These are phyloP conservation scores for Fistularia commersonii DNA, from an alignment of 2,797 vertebrate species.

Conservation along the genomic window DNA sequence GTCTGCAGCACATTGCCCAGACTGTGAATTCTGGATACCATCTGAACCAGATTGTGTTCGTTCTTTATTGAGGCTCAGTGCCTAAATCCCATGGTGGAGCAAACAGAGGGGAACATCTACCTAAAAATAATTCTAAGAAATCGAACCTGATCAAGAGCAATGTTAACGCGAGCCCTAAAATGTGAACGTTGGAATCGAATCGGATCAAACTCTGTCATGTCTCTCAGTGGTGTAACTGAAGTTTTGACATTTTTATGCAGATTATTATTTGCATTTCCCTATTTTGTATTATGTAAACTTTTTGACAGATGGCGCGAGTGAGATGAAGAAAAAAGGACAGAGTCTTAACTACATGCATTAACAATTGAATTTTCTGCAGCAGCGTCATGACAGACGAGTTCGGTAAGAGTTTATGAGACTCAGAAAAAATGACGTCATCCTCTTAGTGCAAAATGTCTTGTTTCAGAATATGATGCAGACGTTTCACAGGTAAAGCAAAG, in stretches of 20 bases:
- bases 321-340: neutral
- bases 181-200: too few relatives aligned
- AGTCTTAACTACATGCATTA: neutral
- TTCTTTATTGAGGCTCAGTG: constrained; percentile 43
- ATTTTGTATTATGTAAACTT: too few relatives aligned
- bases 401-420: constrained; percentile 22
- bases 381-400: constrained; percentile 38
- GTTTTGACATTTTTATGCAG: neutral
- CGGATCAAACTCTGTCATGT: neutral
- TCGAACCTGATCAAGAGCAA: neutral
- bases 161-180: neutral
- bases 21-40: constrained; percentile 62
- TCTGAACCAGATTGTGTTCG: constrained; percentile 63
- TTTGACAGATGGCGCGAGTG: too few relatives aligned
- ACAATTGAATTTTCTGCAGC: neutral
- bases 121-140: constrained; percentile 27
- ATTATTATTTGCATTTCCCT: too few relatives aligned
- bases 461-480: constrained; percentile 42
- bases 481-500: constrained; percentile 54
- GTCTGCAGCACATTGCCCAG: constrained; percentile 64
- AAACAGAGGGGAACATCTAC: constrained; percentile 25
- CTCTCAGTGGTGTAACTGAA: neutral
- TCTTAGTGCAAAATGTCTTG: constrained; percentile 45
- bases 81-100: constrained; percentile 38
- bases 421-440: constrained; percentile 51